These are phyloP conservation scores for Formicarius rufipectus DNA, from an alignment of 2,113 vertebrate genomes.

Conservation along the genomic window DNA sequence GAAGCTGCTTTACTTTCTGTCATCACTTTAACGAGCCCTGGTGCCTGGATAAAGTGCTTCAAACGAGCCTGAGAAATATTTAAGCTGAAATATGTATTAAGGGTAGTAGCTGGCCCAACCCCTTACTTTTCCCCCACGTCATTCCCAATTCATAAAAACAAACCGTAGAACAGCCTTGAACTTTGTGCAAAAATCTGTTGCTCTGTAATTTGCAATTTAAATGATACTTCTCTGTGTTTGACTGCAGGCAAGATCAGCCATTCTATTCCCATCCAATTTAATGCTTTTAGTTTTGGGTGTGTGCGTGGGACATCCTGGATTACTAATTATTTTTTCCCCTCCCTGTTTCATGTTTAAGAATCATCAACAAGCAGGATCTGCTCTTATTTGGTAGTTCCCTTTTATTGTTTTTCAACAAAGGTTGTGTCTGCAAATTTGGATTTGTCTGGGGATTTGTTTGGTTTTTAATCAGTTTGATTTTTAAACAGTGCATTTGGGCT, in stretches of 20 bases:
- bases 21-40: neutral
- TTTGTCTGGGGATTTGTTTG: neutral
- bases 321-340: slow-evolving; percentile 13
- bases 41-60: neutral
- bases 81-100: slow-evolving; percentile 9
- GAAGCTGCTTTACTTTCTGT: slow-evolving; percentile 1
- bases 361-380: neutral
- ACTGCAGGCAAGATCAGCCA: slow-evolving; percentile 42
- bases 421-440: neutral
- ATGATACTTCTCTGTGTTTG: slow-evolving; percentile 26
- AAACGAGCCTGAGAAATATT: neutral
- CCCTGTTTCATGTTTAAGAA: neutral
- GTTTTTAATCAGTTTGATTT: neutral
- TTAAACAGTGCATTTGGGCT: neutral
- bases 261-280: slow-evolving; percentile 48
- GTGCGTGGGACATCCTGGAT: neutral
- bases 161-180: slow-evolving; percentile 33
- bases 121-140: neutral
- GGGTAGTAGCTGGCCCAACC: neutral
- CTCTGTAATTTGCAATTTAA: slow-evolving; percentile 60
- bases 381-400: neutral
- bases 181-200: slow-evolving; percentile 58
- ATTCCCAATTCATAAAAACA: slow-evolving; percentile 54
- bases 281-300: slow-evolving; percentile 30
- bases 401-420: neutral